Conservation (phyloP, 2,113 vertebrate species). For the Leucopsar rothschildi region DNA sequence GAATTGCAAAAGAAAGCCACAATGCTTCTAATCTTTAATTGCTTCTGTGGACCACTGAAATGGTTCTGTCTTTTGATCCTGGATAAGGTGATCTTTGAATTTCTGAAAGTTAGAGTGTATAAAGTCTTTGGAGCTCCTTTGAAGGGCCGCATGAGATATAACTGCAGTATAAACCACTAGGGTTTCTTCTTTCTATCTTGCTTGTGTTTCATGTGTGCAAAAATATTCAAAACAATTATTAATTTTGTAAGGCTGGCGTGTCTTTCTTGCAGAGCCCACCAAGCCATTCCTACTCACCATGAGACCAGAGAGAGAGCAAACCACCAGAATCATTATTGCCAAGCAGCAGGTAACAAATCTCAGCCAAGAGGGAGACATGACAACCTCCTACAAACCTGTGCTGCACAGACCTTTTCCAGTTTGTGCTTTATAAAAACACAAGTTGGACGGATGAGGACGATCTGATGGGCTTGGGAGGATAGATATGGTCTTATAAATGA, state of each 20-base stretch:
- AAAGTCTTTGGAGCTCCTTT: not conserved
- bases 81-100: not conserved
- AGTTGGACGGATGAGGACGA: not conserved
- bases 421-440: not conserved
- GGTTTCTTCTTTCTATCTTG: not conserved
- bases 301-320: not conserved
- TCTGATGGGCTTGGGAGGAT: not conserved
- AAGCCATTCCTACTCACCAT: not conserved
- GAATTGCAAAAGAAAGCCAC: slow-evolving; percentile 48
- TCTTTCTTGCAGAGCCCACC: not conserved
- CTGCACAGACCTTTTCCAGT: not conserved
- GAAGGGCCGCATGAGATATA: not conserved
- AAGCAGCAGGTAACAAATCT: not conserved
- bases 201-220: not conserved
- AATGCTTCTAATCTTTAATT: slow-evolving; percentile 36
- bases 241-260: not conserved
- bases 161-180: not conserved
- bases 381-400: not conserved
- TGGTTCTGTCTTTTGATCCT: not conserved
- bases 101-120: not conserved
- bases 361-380: not conserved
- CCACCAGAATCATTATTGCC: not conserved
- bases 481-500: accelerated
- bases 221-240: not conserved
- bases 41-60: not conserved